Conservation (phyloP, 30 jellyfish, hydroid and myxozoan species). For the Aurelia sp. region DNA sequence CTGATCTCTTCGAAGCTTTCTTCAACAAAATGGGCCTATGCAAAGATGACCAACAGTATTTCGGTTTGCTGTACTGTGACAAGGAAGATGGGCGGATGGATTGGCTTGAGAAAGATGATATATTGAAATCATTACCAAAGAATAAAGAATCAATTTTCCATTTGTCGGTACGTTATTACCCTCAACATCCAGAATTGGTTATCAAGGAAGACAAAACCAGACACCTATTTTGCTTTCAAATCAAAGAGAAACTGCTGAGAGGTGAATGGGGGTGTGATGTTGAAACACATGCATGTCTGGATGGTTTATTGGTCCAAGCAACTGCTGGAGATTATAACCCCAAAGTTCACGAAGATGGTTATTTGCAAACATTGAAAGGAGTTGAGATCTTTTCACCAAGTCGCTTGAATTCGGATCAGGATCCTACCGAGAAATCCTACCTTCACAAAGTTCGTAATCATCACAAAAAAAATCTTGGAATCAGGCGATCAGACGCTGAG, state of each 20-base stretch:
- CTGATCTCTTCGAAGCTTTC: constrained; percentile 29
- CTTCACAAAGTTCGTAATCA: constrained; percentile 36
- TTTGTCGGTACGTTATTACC: constrained; percentile 63
- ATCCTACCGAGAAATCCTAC: constrained; percentile 32
- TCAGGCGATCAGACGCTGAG: constrained; percentile 48
- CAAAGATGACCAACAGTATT: constrained; percentile 58
- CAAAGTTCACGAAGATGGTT: constrained; percentile 19
- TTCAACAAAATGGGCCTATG: constrained; percentile 54
- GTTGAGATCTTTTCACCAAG: constrained; percentile 68
- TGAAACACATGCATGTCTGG: constrained; percentile 73
- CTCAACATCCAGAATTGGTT: constrained; percentile 72
- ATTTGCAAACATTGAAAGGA: constrained; percentile 41
- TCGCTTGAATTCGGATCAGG: constrained; percentile 50
- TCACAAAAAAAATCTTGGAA: constrained; percentile 46
- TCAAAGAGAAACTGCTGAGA: constrained; percentile 52
- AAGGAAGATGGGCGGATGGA: constrained; percentile 83
- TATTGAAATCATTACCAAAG: constrained; percentile 24
- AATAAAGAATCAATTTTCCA: constrained; percentile 32
- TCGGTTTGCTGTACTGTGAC: constrained; percentile 69
- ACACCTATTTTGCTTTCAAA: constrained; percentile 54
- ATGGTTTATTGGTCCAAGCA: constrained; percentile 66
- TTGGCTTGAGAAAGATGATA: constrained; percentile 68
- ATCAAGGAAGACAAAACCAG: constrained; percentile 50
- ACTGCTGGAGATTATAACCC: constrained; percentile 61
- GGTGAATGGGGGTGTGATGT: constrained; percentile 79